These are phyloP conservation scores for Anabas testudineus DNA, from an alignment of 2,797 vertebrate genomes.

Conservation along the genomic window DNA sequence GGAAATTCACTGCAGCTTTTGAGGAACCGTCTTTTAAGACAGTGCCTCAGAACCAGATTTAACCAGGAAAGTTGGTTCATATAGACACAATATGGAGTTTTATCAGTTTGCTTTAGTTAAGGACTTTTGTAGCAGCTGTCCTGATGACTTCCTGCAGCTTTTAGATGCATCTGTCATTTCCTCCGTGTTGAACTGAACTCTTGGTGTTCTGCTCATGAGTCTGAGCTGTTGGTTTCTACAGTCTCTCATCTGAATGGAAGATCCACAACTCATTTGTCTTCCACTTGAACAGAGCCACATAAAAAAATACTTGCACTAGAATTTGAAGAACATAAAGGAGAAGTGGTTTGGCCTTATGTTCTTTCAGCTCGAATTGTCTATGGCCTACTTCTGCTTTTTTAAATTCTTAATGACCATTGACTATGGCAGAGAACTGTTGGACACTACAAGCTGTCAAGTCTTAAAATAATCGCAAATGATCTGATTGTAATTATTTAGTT, in stretches of 20 bases:
- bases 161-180: not conserved
- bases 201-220: conserved; percentile 8
- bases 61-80: not conserved
- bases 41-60: conserved; percentile 4
- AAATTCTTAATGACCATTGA: conserved; percentile 73
- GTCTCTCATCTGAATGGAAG: not conserved
- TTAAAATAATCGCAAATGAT: conserved; percentile 66
- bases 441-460: conserved; percentile 54
- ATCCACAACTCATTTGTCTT: conserved; percentile 19
- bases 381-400: conserved; percentile 73
- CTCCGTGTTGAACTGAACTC: conserved; percentile 8
- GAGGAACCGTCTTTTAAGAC: conserved; percentile 31
- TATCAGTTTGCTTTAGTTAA: not conserved
- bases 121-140: too few species aligned
- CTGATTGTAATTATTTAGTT: conserved; percentile 22
- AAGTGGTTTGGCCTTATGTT: conserved; percentile 50
- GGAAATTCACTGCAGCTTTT: conserved; percentile 46
- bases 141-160: not conserved
- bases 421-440: conserved; percentile 55
- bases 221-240: conserved; percentile 18
- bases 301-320: not conserved
- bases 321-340: conserved; percentile 33
- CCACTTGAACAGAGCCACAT: not conserved
- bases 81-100: not conserved
- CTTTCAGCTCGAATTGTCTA: conserved; percentile 56